These are phyloP conservation scores for Crocidura indochinensis DNA, from an alignment of 2,797 vertebrate genomes.

Conservation along the genomic window DNA sequence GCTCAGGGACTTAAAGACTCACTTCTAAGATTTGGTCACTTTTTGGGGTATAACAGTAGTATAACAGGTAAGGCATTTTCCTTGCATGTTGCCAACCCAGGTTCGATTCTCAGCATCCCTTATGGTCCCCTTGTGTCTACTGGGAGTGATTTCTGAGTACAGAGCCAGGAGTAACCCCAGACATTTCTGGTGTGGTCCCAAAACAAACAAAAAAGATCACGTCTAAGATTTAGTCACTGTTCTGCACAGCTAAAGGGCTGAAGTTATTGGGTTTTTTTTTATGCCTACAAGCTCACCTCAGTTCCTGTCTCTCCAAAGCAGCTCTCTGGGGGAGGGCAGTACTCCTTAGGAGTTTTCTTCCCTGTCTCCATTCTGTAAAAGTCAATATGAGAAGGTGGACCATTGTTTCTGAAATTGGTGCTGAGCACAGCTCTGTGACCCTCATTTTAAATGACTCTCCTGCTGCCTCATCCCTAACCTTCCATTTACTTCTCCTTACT, in stretches of 20 bases:
- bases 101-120: too few species aligned
- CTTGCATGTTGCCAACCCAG: too few species aligned
- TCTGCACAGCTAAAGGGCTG: background rate
- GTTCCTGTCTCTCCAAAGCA: background rate
- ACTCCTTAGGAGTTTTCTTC: background rate
- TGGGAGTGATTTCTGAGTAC: too few species aligned
- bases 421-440: background rate
- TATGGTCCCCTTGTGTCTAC: too few species aligned
- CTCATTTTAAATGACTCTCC: background rate
- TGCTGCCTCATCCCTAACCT: background rate
- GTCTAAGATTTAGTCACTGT: background rate
- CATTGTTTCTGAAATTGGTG: conserved; percentile 7
- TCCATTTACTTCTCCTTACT: background rate
- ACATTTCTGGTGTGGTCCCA: too few species aligned
- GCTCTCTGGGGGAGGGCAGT: background rate
- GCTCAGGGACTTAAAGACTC: background rate
- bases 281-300: background rate
- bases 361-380: background rate
- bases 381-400: background rate
- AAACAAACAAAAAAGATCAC: background rate
- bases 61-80: too few species aligned
- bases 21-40: background rate
- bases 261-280: background rate
- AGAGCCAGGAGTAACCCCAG: too few species aligned
- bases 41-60: too few species aligned